Evolutionary conservation across 2,888 invertebrate species (phyloP).

Genomic region (Ypsolopha scabrella): DNA sequence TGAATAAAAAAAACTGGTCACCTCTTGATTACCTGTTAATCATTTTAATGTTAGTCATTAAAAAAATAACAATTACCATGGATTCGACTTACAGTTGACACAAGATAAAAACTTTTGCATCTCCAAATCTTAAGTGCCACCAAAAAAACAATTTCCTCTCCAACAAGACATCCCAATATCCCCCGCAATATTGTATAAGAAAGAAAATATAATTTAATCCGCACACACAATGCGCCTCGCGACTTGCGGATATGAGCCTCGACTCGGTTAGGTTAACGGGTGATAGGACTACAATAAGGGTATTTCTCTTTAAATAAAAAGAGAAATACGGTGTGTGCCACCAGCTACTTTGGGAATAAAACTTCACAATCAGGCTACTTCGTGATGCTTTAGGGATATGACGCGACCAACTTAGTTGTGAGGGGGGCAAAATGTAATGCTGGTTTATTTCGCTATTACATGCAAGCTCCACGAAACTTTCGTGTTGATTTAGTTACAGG

Average conservation of each 20-base stretch:
- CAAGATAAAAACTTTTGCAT: neutral
- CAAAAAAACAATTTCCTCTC: constrained; percentile 42
- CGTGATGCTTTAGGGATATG: too few species aligned
- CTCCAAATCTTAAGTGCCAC: neutral
- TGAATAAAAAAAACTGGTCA: too few species aligned
- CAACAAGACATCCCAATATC: constrained; percentile 22
- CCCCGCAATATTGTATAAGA: constrained; percentile 18
- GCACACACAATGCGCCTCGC: constrained; percentile 31
- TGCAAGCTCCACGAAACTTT: too few species aligned
- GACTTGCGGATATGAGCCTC: neutral
- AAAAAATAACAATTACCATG: too few species aligned
- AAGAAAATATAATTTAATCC: constrained; percentile 63
- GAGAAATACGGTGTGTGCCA: neutral
- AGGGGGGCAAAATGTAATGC: too few species aligned
- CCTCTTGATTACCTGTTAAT: too few species aligned
- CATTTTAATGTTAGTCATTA: too few species aligned
- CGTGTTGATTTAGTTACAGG: too few species aligned
- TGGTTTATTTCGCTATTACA: too few species aligned
- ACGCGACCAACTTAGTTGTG: too few species aligned
- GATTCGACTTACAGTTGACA: too few species aligned
- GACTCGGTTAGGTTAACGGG: constrained; percentile 5
- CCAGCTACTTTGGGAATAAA: neutral
- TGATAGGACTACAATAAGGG: constrained; percentile 15
- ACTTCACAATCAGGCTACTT: neutral
- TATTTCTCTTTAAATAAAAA: constrained; percentile 21